These are phyloP conservation scores for Drosophila falleni DNA, from an alignment of 2,888 invertebrate genomes.

Conservation along the genomic window DNA sequence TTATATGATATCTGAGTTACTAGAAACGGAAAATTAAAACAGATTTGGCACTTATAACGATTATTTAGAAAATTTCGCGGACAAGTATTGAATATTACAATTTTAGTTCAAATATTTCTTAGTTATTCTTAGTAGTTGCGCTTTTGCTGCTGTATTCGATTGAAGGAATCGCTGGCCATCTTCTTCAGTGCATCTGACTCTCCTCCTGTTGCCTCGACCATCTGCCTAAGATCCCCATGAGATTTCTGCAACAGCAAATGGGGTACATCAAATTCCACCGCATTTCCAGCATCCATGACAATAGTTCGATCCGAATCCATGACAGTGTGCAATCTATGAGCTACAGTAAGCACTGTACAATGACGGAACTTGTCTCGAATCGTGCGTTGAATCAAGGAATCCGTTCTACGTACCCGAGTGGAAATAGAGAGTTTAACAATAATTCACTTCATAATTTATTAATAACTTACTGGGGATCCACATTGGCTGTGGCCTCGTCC, in stretches of 20 bases:
- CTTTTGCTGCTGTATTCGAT: conserved; percentile 55
- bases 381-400: conserved; percentile 93
- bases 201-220: conserved; percentile 90
- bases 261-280: conserved; percentile 91
- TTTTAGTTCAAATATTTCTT: no score
- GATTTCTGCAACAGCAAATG: conserved; percentile 88
- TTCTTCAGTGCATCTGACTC: conserved; percentile 85
- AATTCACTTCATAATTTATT: not conserved
- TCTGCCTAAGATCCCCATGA: conserved; percentile 88
- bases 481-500: conserved; percentile 90
- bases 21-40: no score
- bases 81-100: not conserved
- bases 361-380: conserved; percentile 92
- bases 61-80: no score
- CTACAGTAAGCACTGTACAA: conserved; percentile 96
- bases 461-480: conserved; percentile 87
- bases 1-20: no score
- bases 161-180: conserved; percentile 86
- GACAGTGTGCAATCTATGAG: conserved; percentile 95
- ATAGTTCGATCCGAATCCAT: conserved; percentile 96
- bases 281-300: conserved; percentile 93
- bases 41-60: no score
- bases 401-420: conserved; percentile 87
- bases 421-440: conserved; percentile 45
- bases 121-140: no score